A percentile compares a stretch with the other conserved stretches of the same genome.
Conservation (phyloP, 1,140 invertebrate species). For the Neodiprion lecontei region DNA sequence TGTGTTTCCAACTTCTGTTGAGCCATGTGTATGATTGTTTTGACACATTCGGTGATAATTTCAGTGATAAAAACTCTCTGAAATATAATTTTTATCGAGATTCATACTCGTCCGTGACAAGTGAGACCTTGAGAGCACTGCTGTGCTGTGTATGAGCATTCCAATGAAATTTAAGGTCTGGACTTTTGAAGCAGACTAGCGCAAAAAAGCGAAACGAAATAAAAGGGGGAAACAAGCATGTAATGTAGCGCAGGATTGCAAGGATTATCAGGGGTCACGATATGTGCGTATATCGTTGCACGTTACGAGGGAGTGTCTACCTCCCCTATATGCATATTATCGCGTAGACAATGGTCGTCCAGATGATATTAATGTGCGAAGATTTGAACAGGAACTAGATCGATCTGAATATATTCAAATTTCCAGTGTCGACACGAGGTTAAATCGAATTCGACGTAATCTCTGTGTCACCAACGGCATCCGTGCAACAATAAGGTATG, state of each 20-base stretch:
- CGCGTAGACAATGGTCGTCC: constrained; percentile 1
- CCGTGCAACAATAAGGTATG: not conserved
- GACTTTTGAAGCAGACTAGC: too few species aligned
- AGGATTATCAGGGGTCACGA: not conserved
- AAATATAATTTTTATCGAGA: too few species aligned
- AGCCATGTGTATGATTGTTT: too few species aligned
- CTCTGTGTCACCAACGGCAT: not conserved
- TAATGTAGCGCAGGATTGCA: not conserved
- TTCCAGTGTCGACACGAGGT: constrained; percentile 4
- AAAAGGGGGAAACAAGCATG: not conserved
- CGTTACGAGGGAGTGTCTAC: not conserved
- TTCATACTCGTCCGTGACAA: too few species aligned
- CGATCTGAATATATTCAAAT: constrained; percentile 5
- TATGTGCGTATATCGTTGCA: not conserved
- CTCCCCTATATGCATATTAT: constrained; percentile 1
- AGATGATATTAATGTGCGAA: constrained; percentile 7
- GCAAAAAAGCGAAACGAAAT: not conserved
- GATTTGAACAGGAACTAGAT: constrained; percentile 3
- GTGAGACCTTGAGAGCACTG: too few species aligned
- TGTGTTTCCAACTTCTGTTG: too few species aligned
- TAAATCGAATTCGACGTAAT: not conserved
- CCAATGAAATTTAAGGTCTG: too few species aligned
- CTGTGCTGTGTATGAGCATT: too few species aligned
- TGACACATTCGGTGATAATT: too few species aligned
- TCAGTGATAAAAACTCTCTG: too few species aligned